Evolutionary conservation across 2,888 invertebrate species (phyloP).

Genomic region (Torymus auratus): DNA sequence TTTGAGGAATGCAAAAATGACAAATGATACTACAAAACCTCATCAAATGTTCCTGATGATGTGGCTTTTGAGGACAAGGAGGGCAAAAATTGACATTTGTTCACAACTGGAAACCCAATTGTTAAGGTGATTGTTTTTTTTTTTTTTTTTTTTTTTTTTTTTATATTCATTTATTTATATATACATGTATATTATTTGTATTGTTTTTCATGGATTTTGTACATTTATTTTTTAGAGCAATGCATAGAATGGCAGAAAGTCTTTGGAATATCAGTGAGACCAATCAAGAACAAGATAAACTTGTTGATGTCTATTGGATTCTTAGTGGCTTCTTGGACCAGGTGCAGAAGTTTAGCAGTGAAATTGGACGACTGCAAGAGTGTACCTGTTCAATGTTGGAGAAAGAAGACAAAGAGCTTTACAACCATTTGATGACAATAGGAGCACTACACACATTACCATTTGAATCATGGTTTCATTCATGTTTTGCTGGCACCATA

Average conservation of each 20-base stretch:
- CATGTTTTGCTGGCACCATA: conserved; percentile 89
- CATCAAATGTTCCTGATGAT: conserved; percentile 85
- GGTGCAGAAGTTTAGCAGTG: conserved; percentile 82
- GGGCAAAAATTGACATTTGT: conserved; percentile 77
- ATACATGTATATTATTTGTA: conserved; percentile 6
- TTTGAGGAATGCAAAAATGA: conserved; percentile 82
- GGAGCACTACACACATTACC: conserved; percentile 83
- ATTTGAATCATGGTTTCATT: conserved; percentile 87
- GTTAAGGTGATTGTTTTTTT: conserved; percentile 66
- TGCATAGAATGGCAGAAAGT: conserved; percentile 79
- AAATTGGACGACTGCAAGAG: conserved; percentile 83
- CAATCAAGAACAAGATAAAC: conserved; percentile 76
- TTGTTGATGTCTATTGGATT: conserved; percentile 89
- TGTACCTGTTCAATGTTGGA: conserved; percentile 83
- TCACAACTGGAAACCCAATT: conserved; percentile 71
- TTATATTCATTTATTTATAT: neutral
- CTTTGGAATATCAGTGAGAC: conserved; percentile 85
- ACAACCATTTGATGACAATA: conserved; percentile 83
- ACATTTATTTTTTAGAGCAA: conserved; percentile 66
- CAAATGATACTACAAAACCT: conserved; percentile 82
- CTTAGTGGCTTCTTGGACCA: conserved; percentile 86
- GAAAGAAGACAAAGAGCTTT: conserved; percentile 86
- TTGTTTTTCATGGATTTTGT: too few relatives aligned
- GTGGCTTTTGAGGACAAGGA: conserved; percentile 88
- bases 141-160: too few relatives aligned